Conservation (phyloP, 1,140 invertebrate species). For the Trichogramma pretiosum region DNA sequence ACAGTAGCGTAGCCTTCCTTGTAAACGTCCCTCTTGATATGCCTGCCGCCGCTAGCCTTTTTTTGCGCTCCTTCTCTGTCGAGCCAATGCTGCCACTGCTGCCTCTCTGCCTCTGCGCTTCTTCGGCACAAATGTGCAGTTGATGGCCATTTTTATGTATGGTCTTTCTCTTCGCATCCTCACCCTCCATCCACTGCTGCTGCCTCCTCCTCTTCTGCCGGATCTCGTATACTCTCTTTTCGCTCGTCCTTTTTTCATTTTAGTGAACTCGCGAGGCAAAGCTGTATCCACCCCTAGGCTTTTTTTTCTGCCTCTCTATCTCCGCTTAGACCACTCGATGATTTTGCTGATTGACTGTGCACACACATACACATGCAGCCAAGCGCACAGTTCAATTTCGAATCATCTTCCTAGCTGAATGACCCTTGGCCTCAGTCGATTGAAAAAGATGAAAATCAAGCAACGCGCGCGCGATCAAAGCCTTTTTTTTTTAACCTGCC, state of each 20-base stretch:
- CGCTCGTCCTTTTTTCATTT: too few species aligned
- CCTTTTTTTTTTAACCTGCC: too few species aligned
- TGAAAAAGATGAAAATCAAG: background rate
- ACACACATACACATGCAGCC: background rate
- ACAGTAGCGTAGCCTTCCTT: background rate
- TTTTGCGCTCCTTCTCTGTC: background rate
- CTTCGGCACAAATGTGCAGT: constrained; percentile 1
- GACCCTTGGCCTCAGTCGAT: constrained; percentile 6
- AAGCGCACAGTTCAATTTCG: constrained; percentile 14
- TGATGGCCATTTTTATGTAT: background rate
- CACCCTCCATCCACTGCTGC: constrained; percentile 9
- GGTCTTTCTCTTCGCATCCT: constrained; percentile 8
- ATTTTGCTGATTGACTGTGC: constrained; percentile 12
- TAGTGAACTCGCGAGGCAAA: too few species aligned
- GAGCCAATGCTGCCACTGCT: background rate
- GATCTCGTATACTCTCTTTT: too few species aligned
- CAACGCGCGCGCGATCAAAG: background rate
- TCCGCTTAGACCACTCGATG: constrained; percentile 19
- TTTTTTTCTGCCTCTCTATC: constrained; percentile 15
- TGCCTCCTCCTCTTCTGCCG: too few species aligned
- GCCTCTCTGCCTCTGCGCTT: background rate
- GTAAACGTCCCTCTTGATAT: background rate
- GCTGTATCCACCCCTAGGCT: too few species aligned
- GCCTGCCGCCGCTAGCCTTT: constrained; percentile 1
- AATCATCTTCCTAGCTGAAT: constrained; percentile 15